Conservation (phyloP, 1,140 invertebrate species). For the Archegozetes longisetosus region DNA sequence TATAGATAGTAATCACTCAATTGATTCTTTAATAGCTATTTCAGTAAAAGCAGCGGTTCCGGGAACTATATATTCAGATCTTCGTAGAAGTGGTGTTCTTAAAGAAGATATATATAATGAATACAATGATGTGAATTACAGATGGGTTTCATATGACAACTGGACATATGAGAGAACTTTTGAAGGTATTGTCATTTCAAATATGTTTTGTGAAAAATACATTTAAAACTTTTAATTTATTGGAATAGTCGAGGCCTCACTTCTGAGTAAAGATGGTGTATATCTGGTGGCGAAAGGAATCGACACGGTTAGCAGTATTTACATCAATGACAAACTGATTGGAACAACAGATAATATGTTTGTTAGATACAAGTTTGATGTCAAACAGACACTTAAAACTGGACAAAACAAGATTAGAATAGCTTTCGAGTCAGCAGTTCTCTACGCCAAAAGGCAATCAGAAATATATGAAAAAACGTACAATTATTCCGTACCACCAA, state of each 20-base stretch:
- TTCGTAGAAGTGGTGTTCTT: conserved; percentile 42
- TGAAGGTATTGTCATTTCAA: conserved; percentile 21
- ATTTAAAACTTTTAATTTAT: not conserved
- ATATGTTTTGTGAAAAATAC: not conserved
- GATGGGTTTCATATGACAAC: conserved; percentile 59
- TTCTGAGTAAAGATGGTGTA: conserved; percentile 28
- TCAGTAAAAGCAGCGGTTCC: conserved; percentile 39
- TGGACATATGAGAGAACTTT: conserved; percentile 50
- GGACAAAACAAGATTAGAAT: conserved; percentile 46
- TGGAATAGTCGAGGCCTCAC: conserved; percentile 20
- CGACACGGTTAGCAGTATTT: conserved; percentile 61
- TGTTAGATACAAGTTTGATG: conserved; percentile 53
- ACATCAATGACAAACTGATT: conserved; percentile 49
- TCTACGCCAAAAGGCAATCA: conserved; percentile 41
- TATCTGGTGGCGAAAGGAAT: conserved; percentile 59
- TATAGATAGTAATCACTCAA: not conserved
- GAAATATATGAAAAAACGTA: conserved; percentile 32
- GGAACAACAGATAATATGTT: conserved; percentile 76
- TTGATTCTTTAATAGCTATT: conserved; percentile 8
- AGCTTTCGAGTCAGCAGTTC: conserved; percentile 54
- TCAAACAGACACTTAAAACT: conserved; percentile 40
- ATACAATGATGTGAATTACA: conserved; percentile 57
- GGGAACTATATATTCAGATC: conserved; percentile 67
- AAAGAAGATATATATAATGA: conserved; percentile 48
- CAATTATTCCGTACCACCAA: conserved; percentile 54